Conservation (phyloP, 2,797 vertebrate species). For the Ceyx erithaca region DNA sequence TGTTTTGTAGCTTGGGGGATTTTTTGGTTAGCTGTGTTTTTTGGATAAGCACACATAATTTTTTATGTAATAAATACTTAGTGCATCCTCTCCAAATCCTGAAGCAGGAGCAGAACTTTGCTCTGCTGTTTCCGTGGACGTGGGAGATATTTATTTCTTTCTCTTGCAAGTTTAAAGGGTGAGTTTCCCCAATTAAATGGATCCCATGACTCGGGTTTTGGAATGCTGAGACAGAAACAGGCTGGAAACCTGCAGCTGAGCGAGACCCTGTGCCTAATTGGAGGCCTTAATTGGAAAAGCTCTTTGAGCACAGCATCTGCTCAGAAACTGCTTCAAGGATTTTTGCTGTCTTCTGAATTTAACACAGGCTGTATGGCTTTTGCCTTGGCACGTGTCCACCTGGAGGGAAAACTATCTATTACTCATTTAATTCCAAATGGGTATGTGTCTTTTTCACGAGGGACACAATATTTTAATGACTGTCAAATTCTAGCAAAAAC, state of each 20-base stretch:
- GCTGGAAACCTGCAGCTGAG: neutral
- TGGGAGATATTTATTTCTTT: neutral
- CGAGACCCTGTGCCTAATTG: neutral
- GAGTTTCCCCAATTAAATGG: neutral
- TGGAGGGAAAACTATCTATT: neutral
- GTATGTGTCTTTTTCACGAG: neutral
- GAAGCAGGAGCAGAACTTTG: neutral
- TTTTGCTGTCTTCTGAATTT: neutral
- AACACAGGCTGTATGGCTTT: neutral
- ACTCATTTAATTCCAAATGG: neutral
- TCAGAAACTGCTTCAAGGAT: neutral
- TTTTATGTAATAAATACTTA: neutral
- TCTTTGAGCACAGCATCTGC: neutral
- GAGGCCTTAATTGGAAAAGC: conserved; percentile 18
- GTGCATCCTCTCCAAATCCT: neutral
- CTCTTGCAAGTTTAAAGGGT: neutral
- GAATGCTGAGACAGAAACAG: neutral
- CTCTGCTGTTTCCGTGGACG: neutral
- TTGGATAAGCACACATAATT: fast-evolving
- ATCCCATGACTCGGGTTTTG: neutral
- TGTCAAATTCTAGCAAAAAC: neutral
- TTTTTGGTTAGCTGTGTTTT: neutral
- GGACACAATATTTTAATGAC: neutral
- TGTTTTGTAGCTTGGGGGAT: neutral
- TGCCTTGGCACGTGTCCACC: neutral